Percentiles rank a stretch among this genome's conserved stretches.
Conservation (phyloP, 2,797 vertebrate species). For the Danio choprae region DNA sequence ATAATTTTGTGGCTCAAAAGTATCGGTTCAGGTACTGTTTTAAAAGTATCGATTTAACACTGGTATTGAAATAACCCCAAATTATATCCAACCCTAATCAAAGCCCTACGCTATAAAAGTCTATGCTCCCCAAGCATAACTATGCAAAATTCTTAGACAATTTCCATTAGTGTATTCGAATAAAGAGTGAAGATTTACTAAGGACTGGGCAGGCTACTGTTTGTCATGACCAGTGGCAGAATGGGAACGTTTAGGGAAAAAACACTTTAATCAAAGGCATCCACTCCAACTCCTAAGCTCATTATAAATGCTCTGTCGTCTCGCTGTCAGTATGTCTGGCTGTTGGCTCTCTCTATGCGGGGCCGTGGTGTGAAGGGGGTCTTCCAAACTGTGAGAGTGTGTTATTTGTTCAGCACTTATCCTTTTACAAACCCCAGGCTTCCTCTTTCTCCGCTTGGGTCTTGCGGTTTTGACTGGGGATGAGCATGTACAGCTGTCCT, state of each 20-base stretch:
- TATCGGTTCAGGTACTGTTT: too few relatives aligned
- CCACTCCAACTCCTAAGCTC: neutral
- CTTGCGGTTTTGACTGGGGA: constrained; percentile 38
- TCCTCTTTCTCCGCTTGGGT: constrained; percentile 61
- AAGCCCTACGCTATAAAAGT: too few relatives aligned
- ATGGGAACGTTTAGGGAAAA: neutral
- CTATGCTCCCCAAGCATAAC: too few relatives aligned
- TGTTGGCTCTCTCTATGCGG: constrained; percentile 2
- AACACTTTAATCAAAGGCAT: neutral
- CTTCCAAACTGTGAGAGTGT: constrained; percentile 59
- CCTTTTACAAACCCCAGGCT: constrained; percentile 65
- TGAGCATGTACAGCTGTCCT: constrained; percentile 54
- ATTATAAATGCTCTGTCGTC: neutral
- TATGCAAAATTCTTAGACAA: too few relatives aligned
- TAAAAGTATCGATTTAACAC: too few relatives aligned
- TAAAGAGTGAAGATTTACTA: too few relatives aligned
- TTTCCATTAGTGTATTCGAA: too few relatives aligned
- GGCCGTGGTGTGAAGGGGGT: constrained; percentile 54
- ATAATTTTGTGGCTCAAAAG: too few relatives aligned
- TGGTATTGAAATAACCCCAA: too few relatives aligned
- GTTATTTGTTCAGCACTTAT: constrained; percentile 59
- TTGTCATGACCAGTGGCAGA: neutral
- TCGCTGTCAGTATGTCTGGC: constrained; percentile 24
- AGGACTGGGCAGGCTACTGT: too few relatives aligned
- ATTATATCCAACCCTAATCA: too few relatives aligned